These are phyloP conservation scores for Drosophila kanapiae DNA, from an alignment of 1,140 invertebrate genomes.

Conservation along the genomic window DNA sequence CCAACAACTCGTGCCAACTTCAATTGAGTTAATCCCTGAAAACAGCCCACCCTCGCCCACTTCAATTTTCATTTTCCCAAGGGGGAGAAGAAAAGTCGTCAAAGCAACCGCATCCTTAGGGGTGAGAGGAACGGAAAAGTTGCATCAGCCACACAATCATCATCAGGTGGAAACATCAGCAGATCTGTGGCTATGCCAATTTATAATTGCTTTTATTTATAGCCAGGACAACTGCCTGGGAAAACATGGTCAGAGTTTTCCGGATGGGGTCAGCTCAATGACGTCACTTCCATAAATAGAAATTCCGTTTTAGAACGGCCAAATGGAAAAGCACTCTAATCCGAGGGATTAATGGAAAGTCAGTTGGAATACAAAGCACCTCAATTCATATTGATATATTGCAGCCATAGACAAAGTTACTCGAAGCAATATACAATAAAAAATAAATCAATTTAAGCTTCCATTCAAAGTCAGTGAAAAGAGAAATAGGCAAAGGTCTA, in stretches of 20 bases:
- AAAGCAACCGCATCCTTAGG: slow-evolving; percentile 43
- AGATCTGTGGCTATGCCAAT: slow-evolving; percentile 50
- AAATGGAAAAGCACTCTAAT: slow-evolving; percentile 36
- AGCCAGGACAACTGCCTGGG: slow-evolving; percentile 22
- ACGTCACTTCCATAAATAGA: slow-evolving; percentile 39
- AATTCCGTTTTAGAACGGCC: slow-evolving; percentile 16
- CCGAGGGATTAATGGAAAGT: slow-evolving; percentile 6
- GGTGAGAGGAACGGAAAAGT: slow-evolving; percentile 28
- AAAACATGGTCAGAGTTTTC: not conserved
- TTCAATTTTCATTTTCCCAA: slow-evolving; percentile 11
- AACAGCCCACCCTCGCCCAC: not conserved
- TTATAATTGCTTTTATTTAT: slow-evolving; percentile 72
- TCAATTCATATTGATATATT: not conserved
- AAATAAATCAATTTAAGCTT: not conserved
- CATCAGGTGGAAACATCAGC: slow-evolving; percentile 33
- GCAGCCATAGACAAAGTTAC: slow-evolving; percentile 2
- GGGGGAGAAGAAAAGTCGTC: slow-evolving; percentile 22
- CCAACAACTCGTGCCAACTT: slow-evolving; percentile 22
- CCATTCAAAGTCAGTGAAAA: not conserved
- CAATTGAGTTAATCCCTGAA: slow-evolving; percentile 39
- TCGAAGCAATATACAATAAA: not conserved
- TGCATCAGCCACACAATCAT: slow-evolving; percentile 43
- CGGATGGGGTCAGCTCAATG: slow-evolving; percentile 7
- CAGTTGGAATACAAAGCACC: not conserved
- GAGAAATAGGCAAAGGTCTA: not conserved